Conservation (phyloP, 2,797 vertebrate species). For the Eulemur rubriventer region DNA sequence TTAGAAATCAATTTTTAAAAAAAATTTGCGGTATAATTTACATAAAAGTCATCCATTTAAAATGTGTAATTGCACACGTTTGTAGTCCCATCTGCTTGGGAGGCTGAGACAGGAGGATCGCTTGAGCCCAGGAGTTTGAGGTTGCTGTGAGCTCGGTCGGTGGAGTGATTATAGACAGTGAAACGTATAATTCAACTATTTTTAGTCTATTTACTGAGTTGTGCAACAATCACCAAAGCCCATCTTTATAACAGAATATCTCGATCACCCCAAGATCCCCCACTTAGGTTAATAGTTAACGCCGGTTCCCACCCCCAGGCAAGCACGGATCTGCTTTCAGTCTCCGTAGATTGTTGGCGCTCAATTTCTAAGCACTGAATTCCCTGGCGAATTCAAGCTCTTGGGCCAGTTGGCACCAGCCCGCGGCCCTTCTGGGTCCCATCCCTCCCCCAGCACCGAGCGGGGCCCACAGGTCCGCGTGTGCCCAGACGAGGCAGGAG, state of each 20-base stretch:
- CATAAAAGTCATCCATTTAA: background rate
- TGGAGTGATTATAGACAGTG: background rate
- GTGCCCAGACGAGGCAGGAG: background rate
- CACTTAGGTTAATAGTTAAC: accelerated
- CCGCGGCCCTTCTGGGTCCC: no score
- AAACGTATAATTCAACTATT: background rate
- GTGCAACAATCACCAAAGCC: background rate
- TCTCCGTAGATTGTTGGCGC: accelerated
- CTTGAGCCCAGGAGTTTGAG: background rate
- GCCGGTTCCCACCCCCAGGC: no score
- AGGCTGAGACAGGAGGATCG: background rate
- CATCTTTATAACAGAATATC: background rate
- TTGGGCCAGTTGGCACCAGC: no score
- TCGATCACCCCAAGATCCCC: background rate
- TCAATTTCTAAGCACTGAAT: background rate
- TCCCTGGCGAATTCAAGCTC: background rate
- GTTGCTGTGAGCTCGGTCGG: background rate
- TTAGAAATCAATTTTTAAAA: background rate
- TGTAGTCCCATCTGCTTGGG: background rate
- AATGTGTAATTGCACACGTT: background rate
- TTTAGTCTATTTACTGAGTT: background rate
- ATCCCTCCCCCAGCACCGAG: background rate
- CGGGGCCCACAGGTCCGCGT: background rate
- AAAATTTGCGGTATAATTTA: background rate
- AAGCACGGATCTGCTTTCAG: background rate